Evolutionary conservation across 2,888 invertebrate species (phyloP), one percentile per base, ranked within the genome.

Genomic region (Ormyrus labotus): DNA sequence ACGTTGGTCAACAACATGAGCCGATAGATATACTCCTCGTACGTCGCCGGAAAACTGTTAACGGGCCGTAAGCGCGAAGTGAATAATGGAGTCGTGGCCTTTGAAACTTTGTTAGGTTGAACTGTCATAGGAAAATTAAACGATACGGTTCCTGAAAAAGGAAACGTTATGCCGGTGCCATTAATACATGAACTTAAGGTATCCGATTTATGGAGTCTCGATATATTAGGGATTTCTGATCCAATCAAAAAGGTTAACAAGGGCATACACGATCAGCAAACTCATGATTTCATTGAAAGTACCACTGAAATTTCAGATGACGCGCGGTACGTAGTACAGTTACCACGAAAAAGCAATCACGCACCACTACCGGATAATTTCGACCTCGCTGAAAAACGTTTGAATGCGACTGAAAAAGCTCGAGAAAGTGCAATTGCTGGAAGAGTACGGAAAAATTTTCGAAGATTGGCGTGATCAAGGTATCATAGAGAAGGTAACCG

Each of bases 271-370:
- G 78, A 79, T 70, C 60, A 81, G 19, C 81, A 84, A 65, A 79
- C 70, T 34, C 82, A 81, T 34, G 55, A 72, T n/a, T 82, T 73
- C 6, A 81, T 84, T 0, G 82, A 74, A 67, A 68, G 85, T 53
- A 70, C 85, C 0, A 84, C 87, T 2, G 77, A 19, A 7, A 63
- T 84, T 1, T 82, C 85, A 61, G 58, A 78, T 6, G 84, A 86
- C n/a, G 84, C 84, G 0, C 79, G 88, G 7, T 89, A 86, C 82
- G 85, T 85, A 77, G 84, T 88, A 0, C 57, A 78, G 13, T 72
- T 88, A 11, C 88, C 88, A 10, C 87, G 86, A 85, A 75, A 84
- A 48, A 83, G 84, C 48, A 84, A 83, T 34, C 86, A 86, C 77
- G 84, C 85, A 2, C 84, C 83, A 7, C 61, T 87, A 1, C 75